Conservation (phyloP, 1,140 invertebrate species). For the Diorhabda carinulata region DNA sequence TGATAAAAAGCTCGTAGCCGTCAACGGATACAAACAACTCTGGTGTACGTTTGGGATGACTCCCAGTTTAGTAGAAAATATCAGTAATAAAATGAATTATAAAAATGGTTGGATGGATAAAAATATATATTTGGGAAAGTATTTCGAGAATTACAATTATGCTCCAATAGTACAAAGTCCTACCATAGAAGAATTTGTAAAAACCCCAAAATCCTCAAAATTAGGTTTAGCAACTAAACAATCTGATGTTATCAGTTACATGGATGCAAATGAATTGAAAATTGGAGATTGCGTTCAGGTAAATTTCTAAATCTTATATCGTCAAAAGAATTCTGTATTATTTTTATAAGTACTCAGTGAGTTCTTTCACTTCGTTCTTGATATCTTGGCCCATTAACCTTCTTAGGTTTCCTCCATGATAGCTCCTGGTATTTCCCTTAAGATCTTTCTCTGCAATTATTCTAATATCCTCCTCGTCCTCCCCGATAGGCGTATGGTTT, state of each 20-base stretch:
- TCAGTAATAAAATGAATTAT: constrained; percentile 21
- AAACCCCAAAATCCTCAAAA: constrained; percentile 7
- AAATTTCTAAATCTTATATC: not conserved
- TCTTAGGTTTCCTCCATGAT: too few species aligned
- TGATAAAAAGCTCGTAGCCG: constrained; percentile 36
- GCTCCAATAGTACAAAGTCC: constrained; percentile 23
- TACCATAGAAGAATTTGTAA: constrained; percentile 26
- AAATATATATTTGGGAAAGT: constrained; percentile 47
- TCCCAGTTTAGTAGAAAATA: constrained; percentile 18
- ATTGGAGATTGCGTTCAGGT: constrained; percentile 27
- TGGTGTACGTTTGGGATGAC: constrained; percentile 44
- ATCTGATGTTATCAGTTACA: constrained; percentile 14
- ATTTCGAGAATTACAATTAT: constrained; percentile 21
- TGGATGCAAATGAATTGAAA: constrained; percentile 21
- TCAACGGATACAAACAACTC: constrained; percentile 43
- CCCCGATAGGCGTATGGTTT: too few species aligned
- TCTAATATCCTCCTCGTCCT: too few species aligned
- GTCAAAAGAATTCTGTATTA: too few species aligned
- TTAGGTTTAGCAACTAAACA: not conserved
- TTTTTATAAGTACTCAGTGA: too few species aligned
- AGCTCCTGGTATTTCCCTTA: too few species aligned
- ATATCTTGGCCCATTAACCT: too few species aligned
- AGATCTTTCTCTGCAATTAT: too few species aligned
- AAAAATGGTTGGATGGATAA: constrained; percentile 47
- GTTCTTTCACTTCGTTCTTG: too few species aligned